phyloP scores from a whole-genome alignment of 1,140 invertebrate genomes.

The Armadillidium nasatum region DNA sequence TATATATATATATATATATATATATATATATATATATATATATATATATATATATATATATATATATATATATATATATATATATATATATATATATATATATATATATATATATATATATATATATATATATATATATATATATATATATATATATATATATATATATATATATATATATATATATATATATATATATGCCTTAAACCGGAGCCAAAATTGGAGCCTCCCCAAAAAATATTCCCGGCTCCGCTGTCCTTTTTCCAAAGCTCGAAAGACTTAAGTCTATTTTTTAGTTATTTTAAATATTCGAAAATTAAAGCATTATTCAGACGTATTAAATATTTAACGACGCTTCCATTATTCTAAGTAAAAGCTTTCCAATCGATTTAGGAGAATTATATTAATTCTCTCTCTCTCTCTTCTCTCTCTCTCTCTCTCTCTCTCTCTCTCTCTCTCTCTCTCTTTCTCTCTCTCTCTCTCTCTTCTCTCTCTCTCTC shows the following conservation, averaged over 20 bases:
- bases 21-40: conserved; percentile 13
- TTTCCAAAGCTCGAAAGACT: too few relatives aligned
- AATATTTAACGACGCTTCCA: too few relatives aligned
- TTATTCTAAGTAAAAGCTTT: too few relatives aligned
- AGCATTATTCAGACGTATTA: too few relatives aligned
- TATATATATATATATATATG: background rate
- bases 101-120: conserved; percentile 18
- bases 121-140: conserved; percentile 17
- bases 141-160: conserved; percentile 14
- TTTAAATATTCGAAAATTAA: too few relatives aligned
- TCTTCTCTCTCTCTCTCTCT: conserved; percentile 2
- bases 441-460: conserved; percentile 2
- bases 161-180: conserved; percentile 16
- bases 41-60: conserved; percentile 11
- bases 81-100: conserved; percentile 12
- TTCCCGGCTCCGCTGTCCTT: too few relatives aligned
- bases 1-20: background rate
- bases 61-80: conserved; percentile 8
- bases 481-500: conserved; percentile 2
- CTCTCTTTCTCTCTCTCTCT: background rate
- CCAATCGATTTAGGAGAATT: too few relatives aligned
- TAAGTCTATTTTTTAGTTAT: too few relatives aligned
- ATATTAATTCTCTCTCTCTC: background rate
- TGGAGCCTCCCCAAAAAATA: too few relatives aligned
- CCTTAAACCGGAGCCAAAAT: too few relatives aligned